Evolutionary conservation across 2,113 vertebrate genomes (phyloP).

Genomic region (Chitala chitala): DNA sequence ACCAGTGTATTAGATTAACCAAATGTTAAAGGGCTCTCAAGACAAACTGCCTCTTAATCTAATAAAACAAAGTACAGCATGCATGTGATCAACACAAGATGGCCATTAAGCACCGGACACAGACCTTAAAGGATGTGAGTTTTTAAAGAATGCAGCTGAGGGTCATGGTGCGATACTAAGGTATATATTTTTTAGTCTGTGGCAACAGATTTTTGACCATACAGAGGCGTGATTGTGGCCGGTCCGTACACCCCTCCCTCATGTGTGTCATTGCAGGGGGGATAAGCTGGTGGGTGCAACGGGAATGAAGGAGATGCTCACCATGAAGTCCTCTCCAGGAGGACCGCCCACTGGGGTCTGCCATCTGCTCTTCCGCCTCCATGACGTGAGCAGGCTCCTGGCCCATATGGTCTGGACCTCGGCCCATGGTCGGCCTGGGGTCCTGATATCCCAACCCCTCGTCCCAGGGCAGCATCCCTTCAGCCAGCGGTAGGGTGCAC

Average conservation of each 20-base stretch:
- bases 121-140: not conserved
- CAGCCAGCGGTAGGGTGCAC: conserved; percentile 60
- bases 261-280: no score
- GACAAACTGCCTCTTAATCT: not conserved
- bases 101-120: not conserved
- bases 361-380: conserved; percentile 45
- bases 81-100: not conserved
- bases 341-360: conserved; percentile 43
- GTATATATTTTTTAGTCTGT: no score
- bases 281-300: no score
- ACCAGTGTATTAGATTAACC: not conserved
- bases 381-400: conserved; percentile 51
- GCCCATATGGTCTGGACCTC: no score
- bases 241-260: no score
- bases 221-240: not conserved
- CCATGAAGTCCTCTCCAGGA: conserved; percentile 59
- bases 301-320: conserved; percentile 32
- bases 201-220: not conserved
- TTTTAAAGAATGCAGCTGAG: not conserved
- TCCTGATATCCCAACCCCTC: conserved; percentile 33
- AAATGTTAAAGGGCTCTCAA: not conserved
- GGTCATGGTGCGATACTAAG: not conserved
- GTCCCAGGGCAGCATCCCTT: conserved; percentile 49
- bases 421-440: conserved; percentile 36
- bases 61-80: not conserved